Conservation (phyloP, 2,888 invertebrate genomes). For the Polietes domitor region DNA sequence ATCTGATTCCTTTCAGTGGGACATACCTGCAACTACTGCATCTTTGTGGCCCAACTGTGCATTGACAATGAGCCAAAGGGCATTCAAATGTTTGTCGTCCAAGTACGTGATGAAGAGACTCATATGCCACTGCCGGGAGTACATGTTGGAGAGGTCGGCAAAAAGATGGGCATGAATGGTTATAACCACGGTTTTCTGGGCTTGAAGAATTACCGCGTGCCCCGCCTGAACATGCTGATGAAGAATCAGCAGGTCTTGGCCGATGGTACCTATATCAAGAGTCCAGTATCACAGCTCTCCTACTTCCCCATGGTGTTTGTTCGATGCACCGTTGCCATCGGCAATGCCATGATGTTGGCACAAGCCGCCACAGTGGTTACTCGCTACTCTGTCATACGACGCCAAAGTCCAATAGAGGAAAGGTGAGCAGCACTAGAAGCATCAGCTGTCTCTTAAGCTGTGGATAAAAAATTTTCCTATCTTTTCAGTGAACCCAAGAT, state of each 20-base stretch:
- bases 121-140: slow-evolving; percentile 92
- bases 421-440: slow-evolving; percentile 81
- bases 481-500: slow-evolving; percentile 91
- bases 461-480: not conserved
- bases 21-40: slow-evolving; percentile 93
- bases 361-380: slow-evolving; percentile 93
- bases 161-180: slow-evolving; percentile 93
- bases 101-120: slow-evolving; percentile 91
- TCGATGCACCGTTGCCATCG: slow-evolving; percentile 89
- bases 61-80: slow-evolving; percentile 91
- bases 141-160: slow-evolving; percentile 95
- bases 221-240: slow-evolving; percentile 94
- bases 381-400: slow-evolving; percentile 92
- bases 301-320: slow-evolving; percentile 95
- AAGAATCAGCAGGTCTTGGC: slow-evolving; percentile 94
- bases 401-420: slow-evolving; percentile 91
- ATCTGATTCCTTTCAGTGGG: slow-evolving; percentile 86
- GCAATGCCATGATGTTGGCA: slow-evolving; percentile 87
- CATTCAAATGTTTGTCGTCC: slow-evolving; percentile 95
- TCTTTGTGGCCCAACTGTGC: slow-evolving; percentile 94
- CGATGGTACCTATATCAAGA: slow-evolving; percentile 91
- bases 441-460: too few species aligned
- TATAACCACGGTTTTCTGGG: slow-evolving; percentile 96
- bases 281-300: slow-evolving; percentile 89
- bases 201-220: slow-evolving; percentile 91